These are phyloP conservation scores for Meganola albula DNA, from an alignment of 2,888 invertebrate species.

Conservation along the genomic window DNA sequence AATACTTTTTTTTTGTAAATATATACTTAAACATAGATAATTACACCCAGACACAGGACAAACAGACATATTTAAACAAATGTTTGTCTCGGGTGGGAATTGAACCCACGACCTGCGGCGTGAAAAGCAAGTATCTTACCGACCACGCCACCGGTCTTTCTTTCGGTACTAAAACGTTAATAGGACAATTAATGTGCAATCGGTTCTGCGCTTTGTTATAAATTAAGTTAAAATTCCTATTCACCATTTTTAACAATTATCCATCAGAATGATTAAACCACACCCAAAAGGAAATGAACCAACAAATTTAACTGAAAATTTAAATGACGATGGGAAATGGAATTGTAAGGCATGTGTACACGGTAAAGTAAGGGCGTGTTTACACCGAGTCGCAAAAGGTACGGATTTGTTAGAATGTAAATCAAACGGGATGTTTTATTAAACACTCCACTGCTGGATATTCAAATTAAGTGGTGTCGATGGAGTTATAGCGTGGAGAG, in stretches of 20 bases:
- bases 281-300: conserved; percentile 27
- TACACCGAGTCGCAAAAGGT: conserved; percentile 69
- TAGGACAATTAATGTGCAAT: too few species aligned
- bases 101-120: too few species aligned
- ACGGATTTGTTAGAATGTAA: conserved; percentile 71
- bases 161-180: too few species aligned
- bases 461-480: conserved; percentile 72
- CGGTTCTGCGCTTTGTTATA: too few species aligned
- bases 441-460: conserved; percentile 71
- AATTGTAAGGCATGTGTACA: conserved; percentile 37
- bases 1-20: too few species aligned
- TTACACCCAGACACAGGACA: too few species aligned
- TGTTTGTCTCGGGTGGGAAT: too few species aligned
- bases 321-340: conserved; percentile 39
- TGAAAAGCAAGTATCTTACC: too few species aligned
- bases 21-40: too few species aligned
- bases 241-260: neutral
- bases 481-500: conserved; percentile 37
- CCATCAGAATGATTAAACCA: conserved; percentile 8
- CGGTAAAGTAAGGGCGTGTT: conserved; percentile 56
- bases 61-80: too few species aligned
- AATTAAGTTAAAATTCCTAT: too few species aligned
- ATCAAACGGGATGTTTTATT: conserved; percentile 76
- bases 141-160: too few species aligned
- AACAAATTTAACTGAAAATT: conserved; percentile 44